Evolutionary conservation across 2,888 invertebrate species (phyloP).

Genomic region (Entomobrya proxima): DNA sequence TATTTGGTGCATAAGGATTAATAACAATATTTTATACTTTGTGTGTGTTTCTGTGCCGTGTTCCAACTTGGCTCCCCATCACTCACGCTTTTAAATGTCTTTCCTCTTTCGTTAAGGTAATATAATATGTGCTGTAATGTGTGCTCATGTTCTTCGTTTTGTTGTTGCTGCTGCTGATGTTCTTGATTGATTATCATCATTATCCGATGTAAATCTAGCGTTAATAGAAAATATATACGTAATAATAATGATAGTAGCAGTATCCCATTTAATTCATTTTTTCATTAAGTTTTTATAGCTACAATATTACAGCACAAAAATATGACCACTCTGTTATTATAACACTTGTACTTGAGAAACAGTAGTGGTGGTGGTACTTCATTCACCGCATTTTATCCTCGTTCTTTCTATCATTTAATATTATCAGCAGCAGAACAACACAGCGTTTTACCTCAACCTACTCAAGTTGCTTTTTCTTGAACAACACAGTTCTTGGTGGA

Average conservation of each 20-base stretch:
- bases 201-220: slow-evolving; percentile 44
- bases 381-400: background rate
- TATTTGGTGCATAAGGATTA: no score
- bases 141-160: slow-evolving; percentile 25
- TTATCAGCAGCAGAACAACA: background rate
- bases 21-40: background rate
- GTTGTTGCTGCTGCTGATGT: background rate
- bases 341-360: background rate
- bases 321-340: background rate
- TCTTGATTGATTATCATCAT: slow-evolving; percentile 59
- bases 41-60: background rate
- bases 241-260: background rate
- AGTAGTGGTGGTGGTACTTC: background rate
- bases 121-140: background rate
- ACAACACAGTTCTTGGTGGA: background rate
- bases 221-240: slow-evolving; percentile 42
- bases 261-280: background rate
- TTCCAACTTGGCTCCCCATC: background rate
- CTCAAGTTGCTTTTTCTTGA: slow-evolving; percentile 11
- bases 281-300: background rate
- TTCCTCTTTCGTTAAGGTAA: slow-evolving; percentile 22
- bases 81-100: background rate
- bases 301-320: background rate
- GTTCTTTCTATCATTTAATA: slow-evolving; percentile 11
- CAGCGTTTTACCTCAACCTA: background rate